Percentiles rank a stretch among this genome's conserved stretches.
phyloP scores from a whole-genome alignment of 2,113 vertebrate genomes.

The Hirundichthys speculiger region DNA sequence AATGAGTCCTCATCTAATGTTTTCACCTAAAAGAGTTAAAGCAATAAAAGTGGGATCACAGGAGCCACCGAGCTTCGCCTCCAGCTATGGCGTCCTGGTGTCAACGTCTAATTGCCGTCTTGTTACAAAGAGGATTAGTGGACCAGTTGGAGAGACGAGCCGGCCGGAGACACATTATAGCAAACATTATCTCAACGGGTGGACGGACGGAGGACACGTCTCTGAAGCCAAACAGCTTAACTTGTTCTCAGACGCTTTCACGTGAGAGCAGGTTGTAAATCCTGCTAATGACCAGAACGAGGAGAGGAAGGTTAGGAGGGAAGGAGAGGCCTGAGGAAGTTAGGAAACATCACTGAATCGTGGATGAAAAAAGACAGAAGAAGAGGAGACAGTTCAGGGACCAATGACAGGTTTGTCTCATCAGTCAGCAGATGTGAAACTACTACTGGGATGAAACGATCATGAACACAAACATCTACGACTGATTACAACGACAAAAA shows the following conservation, averaged over 20 bases:
- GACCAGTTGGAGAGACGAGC: constrained; percentile 23
- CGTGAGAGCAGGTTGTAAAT: constrained; percentile 52
- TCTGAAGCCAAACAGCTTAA: constrained; percentile 41
- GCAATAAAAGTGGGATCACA: background rate
- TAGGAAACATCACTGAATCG: too few species aligned
- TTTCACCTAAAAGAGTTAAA: too few species aligned
- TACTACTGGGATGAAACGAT: too few species aligned
- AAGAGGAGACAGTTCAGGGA: too few species aligned
- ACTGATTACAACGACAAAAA: too few species aligned
- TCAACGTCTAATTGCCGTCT: constrained; percentile 48
- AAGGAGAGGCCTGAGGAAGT: background rate
- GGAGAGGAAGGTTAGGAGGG: background rate
- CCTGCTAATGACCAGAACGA: constrained; percentile 51
- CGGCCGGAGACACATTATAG: constrained; percentile 50
- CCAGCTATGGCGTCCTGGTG: background rate
- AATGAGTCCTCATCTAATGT: too few species aligned
- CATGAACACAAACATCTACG: too few species aligned
- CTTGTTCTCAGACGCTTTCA: constrained; percentile 46
- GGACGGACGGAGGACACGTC: constrained; percentile 27
- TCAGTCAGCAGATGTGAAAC: too few species aligned
- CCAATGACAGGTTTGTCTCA: too few species aligned
- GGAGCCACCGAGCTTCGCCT: background rate
- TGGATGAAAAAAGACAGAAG: too few species aligned
- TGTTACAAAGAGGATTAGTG: constrained; percentile 59
- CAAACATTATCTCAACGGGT: constrained; percentile 49